phyloP scores from a whole-genome alignment of 2,113 vertebrate species.

The Tapirus terrestris region DNA sequence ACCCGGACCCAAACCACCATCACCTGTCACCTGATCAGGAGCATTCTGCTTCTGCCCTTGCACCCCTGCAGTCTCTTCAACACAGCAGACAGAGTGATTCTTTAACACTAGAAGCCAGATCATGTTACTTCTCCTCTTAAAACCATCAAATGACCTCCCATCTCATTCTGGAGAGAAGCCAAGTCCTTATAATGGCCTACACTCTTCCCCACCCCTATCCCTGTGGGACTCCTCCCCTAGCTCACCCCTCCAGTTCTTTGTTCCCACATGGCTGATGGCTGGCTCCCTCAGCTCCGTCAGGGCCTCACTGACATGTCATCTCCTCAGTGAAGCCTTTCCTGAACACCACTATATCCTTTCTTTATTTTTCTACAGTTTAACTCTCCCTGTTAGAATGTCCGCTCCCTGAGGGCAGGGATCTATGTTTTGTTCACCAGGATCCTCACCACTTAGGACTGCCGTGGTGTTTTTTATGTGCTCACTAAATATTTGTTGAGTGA shows the following conservation, averaged over 20 bases:
- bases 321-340: neutral
- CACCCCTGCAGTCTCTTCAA: neutral
- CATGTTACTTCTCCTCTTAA: slow-evolving; percentile 41
- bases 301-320: neutral
- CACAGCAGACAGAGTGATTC: neutral
- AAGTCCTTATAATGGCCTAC: neutral
- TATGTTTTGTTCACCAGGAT: neutral
- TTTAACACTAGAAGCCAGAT: slow-evolving; percentile 36
- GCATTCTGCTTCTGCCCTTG: neutral
- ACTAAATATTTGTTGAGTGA: neutral
- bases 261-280: neutral
- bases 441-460: neutral
- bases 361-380: neutral
- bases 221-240: neutral
- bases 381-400: neutral
- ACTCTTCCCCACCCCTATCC: neutral
- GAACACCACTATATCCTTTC: neutral
- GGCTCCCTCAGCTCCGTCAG: neutral
- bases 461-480: neutral
- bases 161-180: slow-evolving; percentile 39
- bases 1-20: neutral
- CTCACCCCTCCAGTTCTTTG: neutral
- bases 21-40: neutral
- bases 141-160: slow-evolving; percentile 21
- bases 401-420: neutral